Conservation (phyloP, 2,888 invertebrate species). For the Caenorhabditis sp. region DNA sequence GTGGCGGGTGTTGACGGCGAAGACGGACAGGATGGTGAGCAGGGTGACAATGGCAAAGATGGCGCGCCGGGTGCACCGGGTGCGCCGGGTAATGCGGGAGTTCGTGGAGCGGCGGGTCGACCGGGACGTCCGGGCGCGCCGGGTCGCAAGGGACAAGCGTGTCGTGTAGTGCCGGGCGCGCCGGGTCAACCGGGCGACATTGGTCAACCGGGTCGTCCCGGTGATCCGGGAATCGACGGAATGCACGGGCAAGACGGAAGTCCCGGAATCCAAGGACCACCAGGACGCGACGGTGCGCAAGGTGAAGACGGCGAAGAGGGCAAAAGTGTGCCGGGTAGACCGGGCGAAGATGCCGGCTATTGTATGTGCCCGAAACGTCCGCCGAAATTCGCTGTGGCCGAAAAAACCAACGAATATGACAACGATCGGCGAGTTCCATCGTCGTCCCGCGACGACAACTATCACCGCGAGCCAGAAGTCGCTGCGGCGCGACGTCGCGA, state of each 20-base stretch:
- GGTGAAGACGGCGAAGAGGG: slow-evolving; percentile 35
- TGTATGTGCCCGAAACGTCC: slow-evolving; percentile 40
- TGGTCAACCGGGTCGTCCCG: slow-evolving; percentile 29
- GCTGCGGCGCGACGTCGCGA: neutral
- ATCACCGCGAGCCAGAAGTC: neutral
- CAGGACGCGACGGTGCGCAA: slow-evolving; percentile 35
- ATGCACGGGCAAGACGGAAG: slow-evolving; percentile 43
- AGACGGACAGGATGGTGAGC: slow-evolving; percentile 35
- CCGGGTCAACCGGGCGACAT: slow-evolving; percentile 34
- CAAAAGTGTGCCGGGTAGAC: slow-evolving; percentile 26
- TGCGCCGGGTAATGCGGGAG: slow-evolving; percentile 31
- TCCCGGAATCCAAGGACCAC: slow-evolving; percentile 40
- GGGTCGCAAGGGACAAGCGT: slow-evolving; percentile 30
- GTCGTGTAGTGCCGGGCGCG: slow-evolving; percentile 25
- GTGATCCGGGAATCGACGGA: slow-evolving; percentile 40
- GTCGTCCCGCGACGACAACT: neutral
- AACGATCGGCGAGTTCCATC: neutral
- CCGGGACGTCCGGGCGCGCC: slow-evolving; percentile 32
- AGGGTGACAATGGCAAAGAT: slow-evolving; percentile 32
- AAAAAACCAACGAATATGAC: neutral
- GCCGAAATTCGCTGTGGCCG: neutral
- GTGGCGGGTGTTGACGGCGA: slow-evolving; percentile 36
- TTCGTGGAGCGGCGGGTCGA: slow-evolving; percentile 26
- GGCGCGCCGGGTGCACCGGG: slow-evolving; percentile 37
- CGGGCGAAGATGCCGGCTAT: slow-evolving; percentile 42